Conservation (phyloP, 2,113 vertebrate species). For the Cichladusa arquata region DNA sequence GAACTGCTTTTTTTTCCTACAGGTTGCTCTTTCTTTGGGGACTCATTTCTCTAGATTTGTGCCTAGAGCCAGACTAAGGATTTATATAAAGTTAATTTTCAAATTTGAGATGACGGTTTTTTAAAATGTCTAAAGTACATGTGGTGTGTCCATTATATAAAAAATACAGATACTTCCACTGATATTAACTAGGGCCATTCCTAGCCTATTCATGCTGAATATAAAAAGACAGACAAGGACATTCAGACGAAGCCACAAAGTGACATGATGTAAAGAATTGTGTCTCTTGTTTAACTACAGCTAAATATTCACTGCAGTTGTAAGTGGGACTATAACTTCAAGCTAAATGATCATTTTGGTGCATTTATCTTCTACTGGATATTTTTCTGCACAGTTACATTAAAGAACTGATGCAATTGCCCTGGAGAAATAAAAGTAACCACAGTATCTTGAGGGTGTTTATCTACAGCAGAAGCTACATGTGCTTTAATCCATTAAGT, state of each 20-base stretch:
- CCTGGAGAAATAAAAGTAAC: neutral
- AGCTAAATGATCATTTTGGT: neutral
- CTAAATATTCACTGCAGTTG: neutral
- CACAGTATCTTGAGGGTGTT: neutral
- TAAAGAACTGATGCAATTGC: conserved; percentile 2
- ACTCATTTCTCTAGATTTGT: neutral
- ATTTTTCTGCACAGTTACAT: neutral
- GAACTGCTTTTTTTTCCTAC: neutral
- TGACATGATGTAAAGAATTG: neutral
- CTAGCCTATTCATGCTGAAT: neutral
- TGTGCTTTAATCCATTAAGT: neutral
- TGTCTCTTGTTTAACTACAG: neutral
- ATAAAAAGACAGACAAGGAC: neutral
- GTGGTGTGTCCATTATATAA: neutral
- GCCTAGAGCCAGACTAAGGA: neutral
- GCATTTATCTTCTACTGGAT: neutral
- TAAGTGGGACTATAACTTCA: neutral
- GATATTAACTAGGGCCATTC: neutral
- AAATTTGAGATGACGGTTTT: neutral
- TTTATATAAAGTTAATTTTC: neutral
- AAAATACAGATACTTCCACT: neutral
- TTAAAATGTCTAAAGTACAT: neutral
- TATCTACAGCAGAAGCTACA: neutral
- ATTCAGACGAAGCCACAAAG: neutral
- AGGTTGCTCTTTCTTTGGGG: neutral